These are phyloP conservation scores for Eupithecia dodoneata DNA, from an alignment of 2,888 invertebrate species.

Conservation along the genomic window DNA sequence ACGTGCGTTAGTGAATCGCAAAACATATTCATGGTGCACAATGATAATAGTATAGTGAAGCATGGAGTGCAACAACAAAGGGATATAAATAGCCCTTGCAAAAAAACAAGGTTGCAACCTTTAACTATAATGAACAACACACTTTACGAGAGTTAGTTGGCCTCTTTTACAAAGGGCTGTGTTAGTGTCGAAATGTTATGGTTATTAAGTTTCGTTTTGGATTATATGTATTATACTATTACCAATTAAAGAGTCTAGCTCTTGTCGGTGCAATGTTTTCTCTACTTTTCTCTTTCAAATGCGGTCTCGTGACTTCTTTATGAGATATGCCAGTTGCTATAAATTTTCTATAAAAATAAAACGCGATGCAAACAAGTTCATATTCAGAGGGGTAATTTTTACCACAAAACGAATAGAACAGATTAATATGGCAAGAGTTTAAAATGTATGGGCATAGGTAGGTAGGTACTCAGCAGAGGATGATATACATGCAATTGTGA, in stretches of 20 bases:
- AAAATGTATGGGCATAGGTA: background rate
- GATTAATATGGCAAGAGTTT: background rate
- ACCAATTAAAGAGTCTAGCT: too few species aligned
- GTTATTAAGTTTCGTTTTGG: background rate
- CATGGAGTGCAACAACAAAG: slow-evolving; percentile 46
- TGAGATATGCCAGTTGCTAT: too few species aligned
- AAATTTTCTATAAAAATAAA: too few species aligned
- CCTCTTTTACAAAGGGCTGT: background rate
- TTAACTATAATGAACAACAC: slow-evolving; percentile 43
- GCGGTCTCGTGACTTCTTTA: too few species aligned
- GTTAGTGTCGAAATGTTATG: background rate
- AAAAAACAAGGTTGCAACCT: slow-evolving; percentile 41
- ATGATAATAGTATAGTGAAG: slow-evolving; percentile 46
- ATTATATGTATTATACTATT: too few species aligned
- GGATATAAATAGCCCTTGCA: slow-evolving; percentile 51
- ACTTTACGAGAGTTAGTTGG: slow-evolving; percentile 15
- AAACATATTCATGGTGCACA: slow-evolving; percentile 56
- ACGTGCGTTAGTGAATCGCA: slow-evolving; percentile 59
- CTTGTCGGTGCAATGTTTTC: too few species aligned
- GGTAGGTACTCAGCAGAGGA: background rate
- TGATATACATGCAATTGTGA: background rate
- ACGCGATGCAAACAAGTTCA: background rate
- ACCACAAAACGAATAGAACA: background rate
- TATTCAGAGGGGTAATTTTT: background rate
- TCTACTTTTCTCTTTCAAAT: too few species aligned